Evolutionary conservation across 2,888 invertebrate species (phyloP), one percentile per base, ranked within the genome.

Genomic region (Spialia ferax): DNA sequence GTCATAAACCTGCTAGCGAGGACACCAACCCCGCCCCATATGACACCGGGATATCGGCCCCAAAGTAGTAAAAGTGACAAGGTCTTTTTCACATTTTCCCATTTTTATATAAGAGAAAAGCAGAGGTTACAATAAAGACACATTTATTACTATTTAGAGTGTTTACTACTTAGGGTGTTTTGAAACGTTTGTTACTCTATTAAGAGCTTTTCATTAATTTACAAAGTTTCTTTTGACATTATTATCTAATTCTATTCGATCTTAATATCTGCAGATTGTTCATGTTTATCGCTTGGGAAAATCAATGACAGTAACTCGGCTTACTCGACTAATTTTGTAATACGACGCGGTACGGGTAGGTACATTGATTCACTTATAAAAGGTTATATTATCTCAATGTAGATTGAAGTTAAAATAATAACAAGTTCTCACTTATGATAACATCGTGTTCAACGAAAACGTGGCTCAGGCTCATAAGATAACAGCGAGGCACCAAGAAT

Each of bases 401-500:
- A 20, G 8, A 23, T 2, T 18, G 22, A 56, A 22, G 56, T 64
- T 50, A 50, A 35, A 15, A 52, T 38, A 59, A 50, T 73, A 68
- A 74, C 75, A 76, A 80, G 83, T 82, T 79, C 82, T 80, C 81
- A 80, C 83, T 82, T 84, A 76, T 74, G 85, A 86, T 85, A 86
- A 88, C 87, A 88, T 84, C 83, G 87, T 88, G 90, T 89, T 85
- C 87, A 86, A 91, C 84, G 86, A 88, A 87, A 88, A 88, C 87
- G 85, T 82, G 84, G 61, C 67, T 61, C 54, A 52, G 42, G 84
- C 86, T 88, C 87, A 85, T 88, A 86, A 89, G 89, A 92, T 89
- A 91, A 91, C 91, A 90, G 84, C 87, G 86, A 89, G 88, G 87
- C 87, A 90, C 87, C 83, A 88, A 91, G 92, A 91, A 93, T 92